phyloP scores from a whole-genome alignment of 2,113 vertebrate genomes.

The Cebidichthys violaceus region DNA sequence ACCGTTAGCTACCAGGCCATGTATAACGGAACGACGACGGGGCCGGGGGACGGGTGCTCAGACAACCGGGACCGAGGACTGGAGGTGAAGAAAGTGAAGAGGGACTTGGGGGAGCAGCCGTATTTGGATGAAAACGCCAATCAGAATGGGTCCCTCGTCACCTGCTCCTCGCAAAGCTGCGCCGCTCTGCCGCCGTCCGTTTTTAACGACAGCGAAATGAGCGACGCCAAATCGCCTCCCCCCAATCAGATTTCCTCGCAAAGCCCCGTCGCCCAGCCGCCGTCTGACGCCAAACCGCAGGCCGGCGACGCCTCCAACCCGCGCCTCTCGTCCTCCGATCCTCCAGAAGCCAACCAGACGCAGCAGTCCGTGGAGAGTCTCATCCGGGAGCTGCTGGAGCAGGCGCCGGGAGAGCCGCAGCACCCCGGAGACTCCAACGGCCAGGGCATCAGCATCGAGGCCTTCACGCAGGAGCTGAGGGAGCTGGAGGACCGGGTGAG shows the following conservation, averaged over 20 bases:
- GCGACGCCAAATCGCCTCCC: conserved; percentile 47
- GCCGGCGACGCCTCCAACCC: conserved; percentile 35
- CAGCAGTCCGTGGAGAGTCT: conserved; percentile 86
- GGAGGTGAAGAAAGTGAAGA: conserved; percentile 88
- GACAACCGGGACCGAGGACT: conserved; percentile 79
- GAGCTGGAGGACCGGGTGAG: conserved; percentile 89
- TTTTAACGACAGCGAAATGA: conserved; percentile 55
- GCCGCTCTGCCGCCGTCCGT: conserved; percentile 44
- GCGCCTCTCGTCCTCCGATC: conserved; percentile 33
- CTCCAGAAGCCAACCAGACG: conserved; percentile 49
- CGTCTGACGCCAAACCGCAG: conserved; percentile 33
- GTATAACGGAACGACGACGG: conserved; percentile 73
- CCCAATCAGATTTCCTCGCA: conserved; percentile 50
- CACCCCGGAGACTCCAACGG: conserved; percentile 74
- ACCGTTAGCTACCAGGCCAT: conserved; percentile 69
- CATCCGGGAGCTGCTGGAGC: conserved; percentile 86
- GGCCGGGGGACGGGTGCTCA: conserved; percentile 68
- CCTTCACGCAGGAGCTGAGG: conserved; percentile 89
- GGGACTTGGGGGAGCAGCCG: conserved; percentile 76
- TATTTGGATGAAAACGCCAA: conserved; percentile 75
- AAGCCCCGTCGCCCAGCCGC: conserved; percentile 36
- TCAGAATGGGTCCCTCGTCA: conserved; percentile 69
- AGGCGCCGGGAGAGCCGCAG: conserved; percentile 71
- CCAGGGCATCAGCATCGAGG: conserved; percentile 87
- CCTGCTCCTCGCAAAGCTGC: conserved; percentile 60